These are phyloP conservation scores for Cavia aperea DNA, from an alignment of 2,113 vertebrate species.

Conservation along the genomic window DNA sequence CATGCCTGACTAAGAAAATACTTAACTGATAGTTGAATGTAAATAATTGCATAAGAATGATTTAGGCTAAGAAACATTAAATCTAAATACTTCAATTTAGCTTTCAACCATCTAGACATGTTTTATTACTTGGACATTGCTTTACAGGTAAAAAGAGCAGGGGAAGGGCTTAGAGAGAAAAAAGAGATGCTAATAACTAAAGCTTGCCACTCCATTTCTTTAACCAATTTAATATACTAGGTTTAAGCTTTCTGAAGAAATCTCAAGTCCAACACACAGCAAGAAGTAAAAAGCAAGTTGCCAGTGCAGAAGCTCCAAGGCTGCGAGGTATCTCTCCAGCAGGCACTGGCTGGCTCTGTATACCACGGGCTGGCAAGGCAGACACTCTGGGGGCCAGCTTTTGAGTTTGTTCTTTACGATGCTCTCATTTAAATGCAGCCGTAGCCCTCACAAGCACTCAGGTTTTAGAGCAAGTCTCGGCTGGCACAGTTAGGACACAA, in stretches of 20 bases:
- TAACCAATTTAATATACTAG: slow-evolving; percentile 14
- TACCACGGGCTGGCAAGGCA: slow-evolving; percentile 67
- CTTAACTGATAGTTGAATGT: slow-evolving; percentile 21
- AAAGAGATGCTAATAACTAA: slow-evolving; percentile 16
- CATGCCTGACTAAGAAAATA: background rate
- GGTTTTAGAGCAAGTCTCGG: slow-evolving; percentile 56
- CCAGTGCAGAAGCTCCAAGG: background rate
- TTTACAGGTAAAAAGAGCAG: slow-evolving; percentile 44
- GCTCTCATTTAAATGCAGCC: slow-evolving; percentile 79
- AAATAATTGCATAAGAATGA: slow-evolving; percentile 20
- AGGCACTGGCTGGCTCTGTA: slow-evolving; percentile 63
- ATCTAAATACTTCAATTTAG: slow-evolving; percentile 7
- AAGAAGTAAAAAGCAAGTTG: background rate
- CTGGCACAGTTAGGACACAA: slow-evolving; percentile 59
- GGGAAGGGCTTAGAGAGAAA: background rate
- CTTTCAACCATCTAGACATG: background rate
- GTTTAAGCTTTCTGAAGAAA: slow-evolving; percentile 30
- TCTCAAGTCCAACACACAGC: background rate
- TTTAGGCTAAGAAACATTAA: slow-evolving; percentile 6
- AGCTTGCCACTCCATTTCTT: background rate
- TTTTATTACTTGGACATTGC: slow-evolving; percentile 13
- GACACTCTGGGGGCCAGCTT: slow-evolving; percentile 66
- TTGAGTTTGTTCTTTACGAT: slow-evolving; percentile 73
- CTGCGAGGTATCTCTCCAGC: slow-evolving; percentile 52
- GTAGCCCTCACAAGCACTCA: slow-evolving; percentile 68